Conservation (phyloP, 2,888 invertebrate genomes). For the Matsumyia berberina region DNA sequence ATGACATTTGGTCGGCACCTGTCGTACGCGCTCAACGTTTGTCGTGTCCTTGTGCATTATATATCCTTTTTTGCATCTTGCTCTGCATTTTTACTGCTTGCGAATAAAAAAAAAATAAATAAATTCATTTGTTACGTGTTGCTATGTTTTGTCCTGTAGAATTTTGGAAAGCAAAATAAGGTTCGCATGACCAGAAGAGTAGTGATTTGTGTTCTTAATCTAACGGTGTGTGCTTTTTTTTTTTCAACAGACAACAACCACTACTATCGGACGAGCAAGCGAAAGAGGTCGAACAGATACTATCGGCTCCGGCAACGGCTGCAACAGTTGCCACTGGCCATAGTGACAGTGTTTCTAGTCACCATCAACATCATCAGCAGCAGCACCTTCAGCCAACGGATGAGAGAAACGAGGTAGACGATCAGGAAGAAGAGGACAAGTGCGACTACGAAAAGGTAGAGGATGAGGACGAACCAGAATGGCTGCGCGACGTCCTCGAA, state of each 20-base stretch:
- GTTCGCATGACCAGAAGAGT: conserved; percentile 85
- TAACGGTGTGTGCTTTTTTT: conserved; percentile 25
- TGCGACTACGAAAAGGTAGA: conserved; percentile 63
- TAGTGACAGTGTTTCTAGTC: conserved; percentile 64
- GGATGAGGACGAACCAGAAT: conserved; percentile 86
- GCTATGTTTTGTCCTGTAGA: conserved; percentile 84
- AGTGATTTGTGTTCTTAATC: conserved; percentile 10
- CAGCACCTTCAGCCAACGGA: conserved; percentile 55
- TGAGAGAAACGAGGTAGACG: conserved; percentile 33
- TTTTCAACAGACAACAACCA: conserved; percentile 88
- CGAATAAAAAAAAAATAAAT: conserved; percentile 45
- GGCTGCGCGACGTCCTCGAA: conserved; percentile 86
- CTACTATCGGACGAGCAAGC: conserved; percentile 95
- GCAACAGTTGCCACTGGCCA: conserved; percentile 81
- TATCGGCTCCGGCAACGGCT: conserved; percentile 86
- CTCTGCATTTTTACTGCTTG: conserved; percentile 63
- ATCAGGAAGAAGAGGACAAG: conserved; percentile 49
- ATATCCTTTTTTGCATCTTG: conserved; percentile 65
- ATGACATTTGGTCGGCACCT: conserved; percentile 71
- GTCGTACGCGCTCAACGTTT: conserved; percentile 73
- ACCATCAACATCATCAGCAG: conserved; percentile 58
- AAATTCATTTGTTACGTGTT: conserved; percentile 67
- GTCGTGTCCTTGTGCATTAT: conserved; percentile 76
- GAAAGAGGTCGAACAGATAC: conserved; percentile 92
- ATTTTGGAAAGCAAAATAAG: conserved; percentile 94